These are phyloP conservation scores for Hypothenemus hampei DNA, from an alignment of 1,140 invertebrate species.

Conservation along the genomic window DNA sequence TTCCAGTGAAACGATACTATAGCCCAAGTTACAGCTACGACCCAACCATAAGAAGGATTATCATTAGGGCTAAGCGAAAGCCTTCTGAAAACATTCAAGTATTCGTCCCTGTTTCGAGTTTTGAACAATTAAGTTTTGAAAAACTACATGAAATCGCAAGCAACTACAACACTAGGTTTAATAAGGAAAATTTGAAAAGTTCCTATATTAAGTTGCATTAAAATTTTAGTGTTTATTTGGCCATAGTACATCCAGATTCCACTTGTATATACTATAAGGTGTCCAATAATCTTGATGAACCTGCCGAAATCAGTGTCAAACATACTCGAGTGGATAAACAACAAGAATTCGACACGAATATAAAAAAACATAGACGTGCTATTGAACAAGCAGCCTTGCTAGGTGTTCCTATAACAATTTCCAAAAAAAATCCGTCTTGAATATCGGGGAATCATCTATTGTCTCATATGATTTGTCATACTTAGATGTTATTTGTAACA, in stretches of 20 bases:
- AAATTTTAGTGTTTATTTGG: slow-evolving; percentile 29
- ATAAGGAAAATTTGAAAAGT: background rate
- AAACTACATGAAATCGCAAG: slow-evolving; percentile 29
- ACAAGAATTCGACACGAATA: slow-evolving; percentile 30
- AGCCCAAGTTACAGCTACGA: slow-evolving; percentile 32
- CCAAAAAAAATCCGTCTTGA: no score
- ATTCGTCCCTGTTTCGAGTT: slow-evolving; percentile 33
- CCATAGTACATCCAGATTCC: slow-evolving; percentile 36
- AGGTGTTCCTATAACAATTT: slow-evolving; percentile 15
- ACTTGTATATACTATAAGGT: slow-evolving; percentile 40
- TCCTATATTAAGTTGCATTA: background rate
- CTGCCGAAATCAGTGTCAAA: slow-evolving; percentile 26
- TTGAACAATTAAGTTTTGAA: slow-evolving; percentile 29
- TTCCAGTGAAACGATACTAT: slow-evolving; percentile 37
- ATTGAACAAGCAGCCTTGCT: slow-evolving; percentile 32
- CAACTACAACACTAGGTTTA: background rate
- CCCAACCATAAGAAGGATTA: slow-evolving; percentile 23
- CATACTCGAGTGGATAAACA: slow-evolving; percentile 29
- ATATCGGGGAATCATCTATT: no score
- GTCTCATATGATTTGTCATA: no score
- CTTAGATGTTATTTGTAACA: no score
- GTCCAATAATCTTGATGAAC: slow-evolving; percentile 28
- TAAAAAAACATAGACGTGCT: slow-evolving; percentile 28
- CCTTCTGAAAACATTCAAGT: slow-evolving; percentile 16
- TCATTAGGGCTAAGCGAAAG: slow-evolving; percentile 32